Evolutionary conservation across 2,797 vertebrate species (phyloP), one percentile per base, ranked within the genome.

Genomic region (Knipowitschia caucasica): DNA sequence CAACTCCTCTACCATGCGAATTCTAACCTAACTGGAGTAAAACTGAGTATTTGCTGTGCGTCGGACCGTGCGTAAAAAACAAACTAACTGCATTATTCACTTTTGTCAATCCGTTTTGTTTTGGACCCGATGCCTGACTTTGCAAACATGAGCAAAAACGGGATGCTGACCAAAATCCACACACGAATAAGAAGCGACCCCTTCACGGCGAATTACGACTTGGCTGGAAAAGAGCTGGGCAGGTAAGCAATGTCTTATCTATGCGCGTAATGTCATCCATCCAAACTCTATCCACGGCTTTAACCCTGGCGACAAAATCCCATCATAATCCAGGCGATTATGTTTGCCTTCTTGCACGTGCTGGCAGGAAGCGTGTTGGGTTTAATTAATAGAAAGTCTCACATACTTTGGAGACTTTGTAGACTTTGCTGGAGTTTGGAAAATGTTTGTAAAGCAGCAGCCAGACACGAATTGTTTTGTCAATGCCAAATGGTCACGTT

Each of bases 151-250:
- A 90, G 55, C 69, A 91, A 83, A 53, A 91, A 75, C 69, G 89
- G 90, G 54, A 89, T 92, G 86, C 59, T 91, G 64, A 85, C 88
- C 4, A 82, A 83, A 5, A 85, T 91, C 62, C 84, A 82, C 67
- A 90, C 89, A 4, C 72, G 88, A 62, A 91, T 92, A 72, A 80
- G 89, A 65, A 67, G 59, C 0, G 91, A 92, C 0, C 68, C 78
- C 2, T 93, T 93, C 77, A 75, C 73, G 0, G 67, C 70, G 55
- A 80, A 56, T 46, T 93, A 92, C 67, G 89, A 90, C 1, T 53
- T 93, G 56, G 78, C 83, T 10, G 91, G 87, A 33, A 89, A 67
- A 77, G 92, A 92, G 24, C 77, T 93, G 64, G 85, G 88, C 79
- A 89, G 90, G 91, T 90, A 74, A 89, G 81, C 11, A 38, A 18